These are phyloP conservation scores for Etheostoma perlongum DNA, from an alignment of 2,797 vertebrate genomes.

Conservation along the genomic window DNA sequence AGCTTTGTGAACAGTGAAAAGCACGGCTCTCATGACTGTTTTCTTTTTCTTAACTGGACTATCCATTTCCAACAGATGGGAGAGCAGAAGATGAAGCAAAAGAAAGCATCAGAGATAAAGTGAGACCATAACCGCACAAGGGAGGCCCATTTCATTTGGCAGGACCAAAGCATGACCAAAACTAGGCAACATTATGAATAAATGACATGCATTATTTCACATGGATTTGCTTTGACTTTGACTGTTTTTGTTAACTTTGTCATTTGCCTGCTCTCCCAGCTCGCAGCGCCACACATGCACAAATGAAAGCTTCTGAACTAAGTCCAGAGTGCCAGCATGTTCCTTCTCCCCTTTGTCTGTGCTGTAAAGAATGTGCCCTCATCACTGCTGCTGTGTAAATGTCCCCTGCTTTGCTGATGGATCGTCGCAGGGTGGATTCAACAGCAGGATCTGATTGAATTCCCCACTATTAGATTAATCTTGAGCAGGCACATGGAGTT, in stretches of 20 bases:
- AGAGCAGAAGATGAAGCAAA: constrained; percentile 40
- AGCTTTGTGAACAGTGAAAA: constrained; percentile 34
- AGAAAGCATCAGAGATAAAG: constrained; percentile 43
- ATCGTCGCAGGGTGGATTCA: constrained; percentile 66
- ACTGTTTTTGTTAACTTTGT: constrained; percentile 66
- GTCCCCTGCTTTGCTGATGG: constrained; percentile 72
- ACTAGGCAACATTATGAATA: constrained; percentile 75
- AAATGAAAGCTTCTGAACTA: constrained; percentile 59
- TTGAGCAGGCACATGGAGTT: constrained; percentile 56
- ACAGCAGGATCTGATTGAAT: constrained; percentile 76
- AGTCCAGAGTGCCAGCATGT: constrained; percentile 58
- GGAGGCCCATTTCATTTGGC: constrained; percentile 68
- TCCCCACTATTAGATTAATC: constrained; percentile 71
- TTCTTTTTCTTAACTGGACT: constrained; percentile 28
- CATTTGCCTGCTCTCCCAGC: constrained; percentile 40
- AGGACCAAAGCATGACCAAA: constrained; percentile 72
- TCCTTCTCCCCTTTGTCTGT: constrained; percentile 64
- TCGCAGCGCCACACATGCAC: constrained; percentile 55
- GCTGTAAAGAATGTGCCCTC: constrained; percentile 54
- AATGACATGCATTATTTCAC: constrained; percentile 81
- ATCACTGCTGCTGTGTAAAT: constrained; percentile 64
- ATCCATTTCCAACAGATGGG: constrained; percentile 55
- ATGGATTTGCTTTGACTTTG: constrained; percentile 62
- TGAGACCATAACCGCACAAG: constrained; percentile 53
- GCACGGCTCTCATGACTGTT: constrained; percentile 7